Conservation (phyloP, 1,140 invertebrate genomes). For the Rhyacophila brunnea region DNA sequence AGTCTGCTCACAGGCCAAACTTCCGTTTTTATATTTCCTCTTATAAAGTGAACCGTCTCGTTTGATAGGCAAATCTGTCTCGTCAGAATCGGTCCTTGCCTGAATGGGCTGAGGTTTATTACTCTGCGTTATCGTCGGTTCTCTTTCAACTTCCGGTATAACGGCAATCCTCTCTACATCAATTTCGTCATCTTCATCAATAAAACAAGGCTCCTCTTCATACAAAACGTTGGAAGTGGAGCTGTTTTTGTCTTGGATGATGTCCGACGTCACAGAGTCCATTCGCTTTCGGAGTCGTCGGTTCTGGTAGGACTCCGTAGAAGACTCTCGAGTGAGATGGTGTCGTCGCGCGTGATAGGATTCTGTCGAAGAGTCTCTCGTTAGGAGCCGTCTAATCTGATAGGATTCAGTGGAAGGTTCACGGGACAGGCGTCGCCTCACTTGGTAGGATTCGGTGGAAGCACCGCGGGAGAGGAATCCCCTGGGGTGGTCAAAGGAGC, state of each 20-base stretch:
- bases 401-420: slow-evolving; percentile 31
- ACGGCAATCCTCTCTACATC: slow-evolving; percentile 24
- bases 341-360: slow-evolving; percentile 41
- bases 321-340: slow-evolving; percentile 49
- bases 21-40: slow-evolving; percentile 27
- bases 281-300: slow-evolving; percentile 34
- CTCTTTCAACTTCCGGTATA: slow-evolving; percentile 20
- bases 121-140: not conserved
- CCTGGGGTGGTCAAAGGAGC: slow-evolving; percentile 26
- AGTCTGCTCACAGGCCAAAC: slow-evolving; percentile 17
- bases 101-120: slow-evolving; percentile 1
- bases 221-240: slow-evolving; percentile 41
- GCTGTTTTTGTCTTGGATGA: slow-evolving; percentile 16
- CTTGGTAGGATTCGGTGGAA: slow-evolving; percentile 30
- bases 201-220: slow-evolving; percentile 53
- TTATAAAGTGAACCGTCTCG: slow-evolving; percentile 30
- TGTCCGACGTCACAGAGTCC: slow-evolving; percentile 33
- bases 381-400: slow-evolving; percentile 27
- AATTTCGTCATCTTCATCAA: slow-evolving; percentile 49
- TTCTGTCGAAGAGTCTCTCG: slow-evolving; percentile 32
- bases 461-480: slow-evolving; percentile 27
- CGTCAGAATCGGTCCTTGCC: slow-evolving; percentile 13
- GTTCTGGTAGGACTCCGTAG: slow-evolving; percentile 43
- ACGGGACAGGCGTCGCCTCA: slow-evolving; percentile 21
- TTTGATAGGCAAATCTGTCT: slow-evolving; percentile 14